phyloP scores from a whole-genome alignment of 2,888 invertebrate genomes.

The Acleris literana region DNA sequence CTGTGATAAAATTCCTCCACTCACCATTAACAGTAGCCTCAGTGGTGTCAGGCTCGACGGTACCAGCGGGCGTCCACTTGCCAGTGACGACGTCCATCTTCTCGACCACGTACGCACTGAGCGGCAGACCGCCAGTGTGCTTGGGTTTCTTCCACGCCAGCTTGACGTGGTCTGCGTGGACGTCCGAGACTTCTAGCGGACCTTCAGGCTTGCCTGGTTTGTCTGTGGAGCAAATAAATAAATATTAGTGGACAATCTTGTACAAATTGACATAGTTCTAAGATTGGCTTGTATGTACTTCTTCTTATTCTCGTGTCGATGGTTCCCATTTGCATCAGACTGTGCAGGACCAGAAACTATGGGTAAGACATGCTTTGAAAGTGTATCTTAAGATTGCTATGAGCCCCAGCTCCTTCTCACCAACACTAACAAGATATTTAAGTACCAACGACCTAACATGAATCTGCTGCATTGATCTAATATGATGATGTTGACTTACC shows the following conservation, averaged over 20 bases:
- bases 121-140: constrained; percentile 97
- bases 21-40: constrained; percentile 90
- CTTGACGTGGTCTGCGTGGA: constrained; percentile 97
- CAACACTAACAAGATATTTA: too few relatives aligned
- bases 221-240: constrained; percentile 71
- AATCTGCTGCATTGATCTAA: too few relatives aligned
- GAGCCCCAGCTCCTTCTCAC: too few relatives aligned
- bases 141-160: constrained; percentile 97
- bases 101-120: constrained; percentile 95
- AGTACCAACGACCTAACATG: too few relatives aligned
- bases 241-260: too few relatives aligned
- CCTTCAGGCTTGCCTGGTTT: constrained; percentile 95
- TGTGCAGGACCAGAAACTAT: too few relatives aligned
- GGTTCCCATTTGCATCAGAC: too few relatives aligned
- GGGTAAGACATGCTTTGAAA: too few relatives aligned
- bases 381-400: too few relatives aligned
- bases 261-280: background rate
- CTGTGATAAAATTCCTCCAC: too few relatives aligned
- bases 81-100: constrained; percentile 96
- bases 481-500: constrained; percentile 70
- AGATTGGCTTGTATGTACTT: too few relatives aligned
- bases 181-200: constrained; percentile 94
- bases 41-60: constrained; percentile 90
- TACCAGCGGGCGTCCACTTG: constrained; percentile 94
- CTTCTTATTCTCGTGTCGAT: too few relatives aligned